Conservation (phyloP, 2,797 vertebrate species). For the Sebastes itinus region DNA sequence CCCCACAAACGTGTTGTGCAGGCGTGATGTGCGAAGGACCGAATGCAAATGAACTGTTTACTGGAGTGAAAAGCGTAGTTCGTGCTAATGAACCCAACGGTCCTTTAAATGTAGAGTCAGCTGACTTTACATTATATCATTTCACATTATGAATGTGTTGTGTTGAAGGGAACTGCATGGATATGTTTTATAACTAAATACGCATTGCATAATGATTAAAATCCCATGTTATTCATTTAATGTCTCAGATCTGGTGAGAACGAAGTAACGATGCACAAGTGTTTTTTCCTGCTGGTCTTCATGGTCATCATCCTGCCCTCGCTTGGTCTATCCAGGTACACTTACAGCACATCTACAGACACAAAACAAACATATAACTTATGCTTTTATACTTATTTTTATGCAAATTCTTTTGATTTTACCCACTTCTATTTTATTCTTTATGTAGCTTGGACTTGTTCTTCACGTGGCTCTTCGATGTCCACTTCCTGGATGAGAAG, state of each 20-base stretch:
- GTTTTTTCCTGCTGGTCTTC: constrained; percentile 94
- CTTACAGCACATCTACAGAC: not conserved
- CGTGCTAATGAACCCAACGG: constrained; percentile 46
- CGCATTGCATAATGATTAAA: not conserved
- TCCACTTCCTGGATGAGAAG: constrained; percentile 89
- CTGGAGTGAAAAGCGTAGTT: constrained; percentile 53
- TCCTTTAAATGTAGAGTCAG: constrained; percentile 38
- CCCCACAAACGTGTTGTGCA: constrained; percentile 69
- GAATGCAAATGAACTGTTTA: constrained; percentile 67
- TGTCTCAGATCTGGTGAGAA: constrained; percentile 89
- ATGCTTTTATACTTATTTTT: not conserved
- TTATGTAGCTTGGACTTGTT: constrained; percentile 90
- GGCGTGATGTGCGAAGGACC: constrained; percentile 65
- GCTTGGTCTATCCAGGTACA: constrained; percentile 93
- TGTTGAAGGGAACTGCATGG: not conserved
- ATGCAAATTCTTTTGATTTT: not conserved
- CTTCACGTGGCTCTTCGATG: constrained; percentile 97
- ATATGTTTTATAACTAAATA: not conserved
- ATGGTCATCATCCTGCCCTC: constrained; percentile 98
- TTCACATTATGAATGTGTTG: not conserved
- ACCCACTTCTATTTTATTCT: constrained; percentile 5
- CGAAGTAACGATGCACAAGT: constrained; percentile 95
- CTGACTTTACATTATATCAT: constrained; percentile 18
- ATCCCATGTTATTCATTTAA: not conserved
- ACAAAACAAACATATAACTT: not conserved